A percentile compares a stretch with the other conserved stretches of the same genome.
Conservation (phyloP, 2,113 vertebrate species). For the Eublepharis macularius region DNA sequence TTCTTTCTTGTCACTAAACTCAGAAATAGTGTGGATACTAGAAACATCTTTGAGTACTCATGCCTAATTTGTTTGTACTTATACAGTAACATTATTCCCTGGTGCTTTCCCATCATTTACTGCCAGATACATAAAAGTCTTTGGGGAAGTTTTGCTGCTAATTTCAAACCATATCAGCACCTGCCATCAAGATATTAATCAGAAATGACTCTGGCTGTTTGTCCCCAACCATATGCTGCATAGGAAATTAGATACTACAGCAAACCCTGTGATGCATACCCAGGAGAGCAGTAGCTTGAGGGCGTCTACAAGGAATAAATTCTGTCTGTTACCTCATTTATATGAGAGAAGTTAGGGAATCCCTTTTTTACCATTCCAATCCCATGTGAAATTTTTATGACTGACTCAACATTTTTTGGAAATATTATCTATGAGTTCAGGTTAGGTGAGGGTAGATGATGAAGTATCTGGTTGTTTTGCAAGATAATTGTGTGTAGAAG, state of each 20-base stretch:
- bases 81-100: neutral
- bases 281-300: neutral
- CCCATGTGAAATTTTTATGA: neutral
- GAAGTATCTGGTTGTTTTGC: too few species aligned
- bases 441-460: too few species aligned
- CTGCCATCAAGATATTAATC: constrained; percentile 14
- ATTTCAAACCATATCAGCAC: neutral
- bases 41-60: fast-evolving
- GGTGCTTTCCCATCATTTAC: neutral
- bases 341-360: neutral
- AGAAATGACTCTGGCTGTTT: fast-evolving
- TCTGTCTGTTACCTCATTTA: neutral
- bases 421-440: too few species aligned
- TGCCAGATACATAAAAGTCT: constrained; percentile 21
- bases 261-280: neutral
- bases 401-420: neutral
- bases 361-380: neutral
- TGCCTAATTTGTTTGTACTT: fast-evolving
- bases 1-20: neutral
- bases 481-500: too few species aligned
- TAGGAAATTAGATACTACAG: neutral
- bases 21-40: fast-evolving
- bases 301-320: neutral
- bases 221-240: neutral
- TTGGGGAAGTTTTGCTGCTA: constrained; percentile 6